Percentiles rank a stretch among this genome's conserved stretches.
These are phyloP conservation scores for Spermophilus dauricus DNA, from an alignment of 2,113 vertebrate species.

Conservation along the genomic window DNA sequence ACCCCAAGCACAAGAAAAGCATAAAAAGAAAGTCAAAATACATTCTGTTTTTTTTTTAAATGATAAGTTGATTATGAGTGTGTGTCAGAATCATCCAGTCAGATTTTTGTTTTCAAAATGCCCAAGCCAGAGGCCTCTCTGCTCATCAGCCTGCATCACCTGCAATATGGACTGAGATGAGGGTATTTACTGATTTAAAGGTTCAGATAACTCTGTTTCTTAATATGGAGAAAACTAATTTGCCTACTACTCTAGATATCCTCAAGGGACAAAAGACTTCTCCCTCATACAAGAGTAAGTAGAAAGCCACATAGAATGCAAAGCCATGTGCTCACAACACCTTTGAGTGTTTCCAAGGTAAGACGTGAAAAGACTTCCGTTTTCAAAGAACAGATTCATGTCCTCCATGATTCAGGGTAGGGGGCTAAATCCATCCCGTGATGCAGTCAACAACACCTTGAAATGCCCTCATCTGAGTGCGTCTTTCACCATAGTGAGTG, in stretches of 20 bases:
- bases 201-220: background rate
- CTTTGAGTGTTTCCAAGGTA: background rate
- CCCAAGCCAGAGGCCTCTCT: background rate
- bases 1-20: background rate
- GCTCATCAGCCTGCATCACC: background rate
- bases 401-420: background rate
- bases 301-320: background rate
- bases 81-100: background rate
- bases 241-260: background rate
- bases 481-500: background rate
- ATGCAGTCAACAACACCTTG: background rate
- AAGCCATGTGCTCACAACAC: background rate
- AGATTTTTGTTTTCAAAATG: constrained; percentile 10
- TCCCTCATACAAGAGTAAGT: background rate
- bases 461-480: background rate
- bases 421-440: too few species aligned
- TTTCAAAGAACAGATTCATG: background rate
- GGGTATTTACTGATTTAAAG: background rate
- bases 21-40: background rate
- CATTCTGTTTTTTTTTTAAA: background rate
- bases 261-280: background rate
- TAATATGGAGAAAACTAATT: background rate
- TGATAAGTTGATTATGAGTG: background rate
- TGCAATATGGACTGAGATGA: background rate
- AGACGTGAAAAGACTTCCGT: background rate